Percentiles rank a stretch among this genome's conserved stretches.
phyloP scores from a whole-genome alignment of 2,888 invertebrate species.

The Myathropa florea region DNA sequence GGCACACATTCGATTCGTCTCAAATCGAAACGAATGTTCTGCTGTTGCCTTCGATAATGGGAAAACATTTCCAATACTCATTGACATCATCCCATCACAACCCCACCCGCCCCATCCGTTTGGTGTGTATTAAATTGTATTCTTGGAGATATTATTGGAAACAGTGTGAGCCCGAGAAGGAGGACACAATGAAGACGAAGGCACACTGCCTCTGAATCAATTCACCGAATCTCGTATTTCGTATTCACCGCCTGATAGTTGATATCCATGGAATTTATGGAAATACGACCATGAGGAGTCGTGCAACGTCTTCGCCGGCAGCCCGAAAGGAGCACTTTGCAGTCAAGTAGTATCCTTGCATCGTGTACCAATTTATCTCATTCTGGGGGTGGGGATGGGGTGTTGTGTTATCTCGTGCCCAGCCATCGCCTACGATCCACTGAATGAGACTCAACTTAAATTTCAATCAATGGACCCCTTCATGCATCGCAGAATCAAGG shows the following conservation, averaged over 20 bases:
- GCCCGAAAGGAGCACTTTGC: not conserved
- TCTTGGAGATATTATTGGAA: conserved; percentile 18
- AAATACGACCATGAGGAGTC: conserved; percentile 35
- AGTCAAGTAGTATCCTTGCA: not conserved
- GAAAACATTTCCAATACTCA: conserved; percentile 52
- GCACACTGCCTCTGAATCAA: conserved; percentile 21
- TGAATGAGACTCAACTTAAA: conserved; percentile 28
- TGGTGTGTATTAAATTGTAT: conserved; percentile 30
- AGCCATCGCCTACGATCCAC: not conserved
- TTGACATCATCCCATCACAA: conserved; percentile 25
- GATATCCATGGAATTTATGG: conserved; percentile 57
- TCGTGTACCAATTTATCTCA: not conserved
- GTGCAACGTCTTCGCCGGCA: conserved; percentile 21
- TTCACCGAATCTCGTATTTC: conserved; percentile 50
- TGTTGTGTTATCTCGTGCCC: no score
- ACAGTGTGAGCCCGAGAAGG: not conserved
- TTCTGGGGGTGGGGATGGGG: not conserved
- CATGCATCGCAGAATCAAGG: conserved; percentile 21
- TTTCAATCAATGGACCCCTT: conserved; percentile 28
- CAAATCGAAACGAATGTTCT: conserved; percentile 38
- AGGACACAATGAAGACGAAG: not conserved
- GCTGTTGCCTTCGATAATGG: conserved; percentile 32
- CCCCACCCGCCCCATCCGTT: not conserved
- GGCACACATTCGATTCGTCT: conserved; percentile 39
- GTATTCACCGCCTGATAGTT: conserved; percentile 51